phyloP scores from a whole-genome alignment of 2,797 vertebrate genomes.

The Hafferia zeledoni region DNA sequence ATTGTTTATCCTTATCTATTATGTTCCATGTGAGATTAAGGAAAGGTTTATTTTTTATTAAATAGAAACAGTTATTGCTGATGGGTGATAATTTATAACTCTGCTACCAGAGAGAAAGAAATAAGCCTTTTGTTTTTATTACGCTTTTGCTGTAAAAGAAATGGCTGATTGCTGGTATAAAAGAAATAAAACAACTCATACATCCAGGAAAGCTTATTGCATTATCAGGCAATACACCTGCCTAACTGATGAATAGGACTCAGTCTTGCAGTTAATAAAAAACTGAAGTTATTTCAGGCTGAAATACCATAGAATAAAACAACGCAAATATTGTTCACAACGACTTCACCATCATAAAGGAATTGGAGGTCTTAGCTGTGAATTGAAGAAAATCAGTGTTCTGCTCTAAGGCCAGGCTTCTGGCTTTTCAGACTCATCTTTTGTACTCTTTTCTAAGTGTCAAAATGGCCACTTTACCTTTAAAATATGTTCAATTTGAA shows the following conservation, averaged over 20 bases:
- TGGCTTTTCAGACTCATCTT: background rate
- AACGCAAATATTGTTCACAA: constrained; percentile 42
- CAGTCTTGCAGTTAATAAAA: constrained; percentile 79
- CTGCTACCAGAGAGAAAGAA: constrained; percentile 53
- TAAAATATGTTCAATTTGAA: background rate
- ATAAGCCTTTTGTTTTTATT: constrained; percentile 78
- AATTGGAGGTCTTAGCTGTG: constrained; percentile 20
- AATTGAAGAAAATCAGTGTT: constrained; percentile 17
- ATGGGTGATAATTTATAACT: constrained; percentile 73
- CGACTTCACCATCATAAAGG: constrained; percentile 45
- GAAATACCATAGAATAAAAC: constrained; percentile 63
- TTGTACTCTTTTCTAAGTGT: background rate
- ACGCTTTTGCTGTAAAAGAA: constrained; percentile 59
- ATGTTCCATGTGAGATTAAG: constrained; percentile 61
- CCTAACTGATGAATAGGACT: constrained; percentile 81
- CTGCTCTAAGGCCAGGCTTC: background rate
- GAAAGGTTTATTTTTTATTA: constrained; percentile 76
- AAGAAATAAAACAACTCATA: constrained; percentile 77
- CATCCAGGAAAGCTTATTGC: constrained; percentile 74
- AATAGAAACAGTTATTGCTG: constrained; percentile 74
- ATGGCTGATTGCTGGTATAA: constrained; percentile 73
- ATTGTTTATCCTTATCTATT: constrained; percentile 70
- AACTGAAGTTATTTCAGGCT: constrained; percentile 69
- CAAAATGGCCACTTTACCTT: background rate
- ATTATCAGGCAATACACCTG: constrained; percentile 80